phyloP scores from a whole-genome alignment of 2,113 vertebrate genomes.

The Octodon degus region DNA sequence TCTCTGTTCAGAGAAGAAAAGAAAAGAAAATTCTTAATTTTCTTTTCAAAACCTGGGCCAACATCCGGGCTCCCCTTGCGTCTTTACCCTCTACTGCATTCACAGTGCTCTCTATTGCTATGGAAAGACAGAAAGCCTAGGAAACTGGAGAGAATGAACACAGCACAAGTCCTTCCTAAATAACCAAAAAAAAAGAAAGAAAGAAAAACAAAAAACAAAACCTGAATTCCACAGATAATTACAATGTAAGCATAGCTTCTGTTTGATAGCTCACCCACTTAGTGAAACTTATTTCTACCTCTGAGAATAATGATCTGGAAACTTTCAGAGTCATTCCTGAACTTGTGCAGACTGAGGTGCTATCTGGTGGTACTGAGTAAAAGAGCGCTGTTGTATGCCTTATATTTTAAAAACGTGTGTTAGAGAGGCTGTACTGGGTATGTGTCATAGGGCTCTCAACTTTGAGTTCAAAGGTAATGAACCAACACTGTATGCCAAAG shows the following conservation, averaged over 20 bases:
- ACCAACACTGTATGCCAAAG: background rate
- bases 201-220: background rate
- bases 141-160: background rate
- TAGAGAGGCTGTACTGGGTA: rapidly evolving
- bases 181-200: background rate
- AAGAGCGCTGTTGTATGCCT: background rate
- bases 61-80: background rate
- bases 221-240: rapidly evolving
- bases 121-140: too few relatives aligned
- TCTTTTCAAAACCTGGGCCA: background rate
- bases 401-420: background rate
- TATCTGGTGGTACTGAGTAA: background rate
- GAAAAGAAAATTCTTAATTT: too few relatives aligned
- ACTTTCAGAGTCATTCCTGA: rapidly evolving
- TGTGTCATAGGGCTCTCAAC: background rate
- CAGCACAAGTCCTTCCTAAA: background rate
- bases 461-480: background rate
- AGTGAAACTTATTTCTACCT: background rate
- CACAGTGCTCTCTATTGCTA: rapidly evolving
- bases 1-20: too few relatives aligned
- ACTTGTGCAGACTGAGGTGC: background rate
- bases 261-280: background rate
- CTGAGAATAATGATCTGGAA: rapidly evolving
- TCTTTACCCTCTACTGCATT: background rate
- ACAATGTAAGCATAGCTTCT: background rate